Conservation (phyloP, 2,797 vertebrate genomes). For the Psittacula derbiana region DNA sequence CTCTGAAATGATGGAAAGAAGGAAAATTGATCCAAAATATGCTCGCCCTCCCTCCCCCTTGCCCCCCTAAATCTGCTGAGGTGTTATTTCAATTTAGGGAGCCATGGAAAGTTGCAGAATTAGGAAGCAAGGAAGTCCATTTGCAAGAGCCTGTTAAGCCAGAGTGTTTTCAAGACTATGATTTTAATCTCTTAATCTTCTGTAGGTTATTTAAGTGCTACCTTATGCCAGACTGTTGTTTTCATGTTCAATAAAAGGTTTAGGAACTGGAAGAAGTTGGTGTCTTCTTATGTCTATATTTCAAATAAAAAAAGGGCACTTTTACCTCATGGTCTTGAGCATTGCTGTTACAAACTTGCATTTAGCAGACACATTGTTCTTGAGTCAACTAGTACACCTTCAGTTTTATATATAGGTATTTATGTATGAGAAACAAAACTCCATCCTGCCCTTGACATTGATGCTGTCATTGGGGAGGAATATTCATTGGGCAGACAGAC, state of each 20-base stretch:
- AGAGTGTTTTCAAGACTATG: background rate
- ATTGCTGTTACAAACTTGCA: background rate
- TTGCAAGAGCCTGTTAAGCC: background rate
- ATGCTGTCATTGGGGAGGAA: background rate
- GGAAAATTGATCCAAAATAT: background rate
- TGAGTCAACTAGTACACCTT: background rate
- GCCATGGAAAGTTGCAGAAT: background rate
- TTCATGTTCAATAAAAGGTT: background rate
- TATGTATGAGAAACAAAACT: background rate
- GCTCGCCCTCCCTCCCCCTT: background rate
- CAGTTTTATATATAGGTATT: background rate
- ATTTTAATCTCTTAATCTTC: background rate
- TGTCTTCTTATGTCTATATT: background rate
- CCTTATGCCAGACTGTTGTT: background rate
- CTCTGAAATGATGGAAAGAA: background rate
- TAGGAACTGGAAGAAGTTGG: background rate
- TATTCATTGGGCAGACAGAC: background rate
- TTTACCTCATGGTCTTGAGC: background rate
- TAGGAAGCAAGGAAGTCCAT: background rate
- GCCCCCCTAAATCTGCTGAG: background rate
- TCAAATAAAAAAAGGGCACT: background rate
- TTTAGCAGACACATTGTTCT: background rate
- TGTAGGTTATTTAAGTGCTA: background rate
- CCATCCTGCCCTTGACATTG: background rate
- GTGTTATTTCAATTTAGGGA: background rate